Base-by-base conservation (phyloP, 2,113 vertebrate species). In the Spheniscus mendiculus region DNA sequence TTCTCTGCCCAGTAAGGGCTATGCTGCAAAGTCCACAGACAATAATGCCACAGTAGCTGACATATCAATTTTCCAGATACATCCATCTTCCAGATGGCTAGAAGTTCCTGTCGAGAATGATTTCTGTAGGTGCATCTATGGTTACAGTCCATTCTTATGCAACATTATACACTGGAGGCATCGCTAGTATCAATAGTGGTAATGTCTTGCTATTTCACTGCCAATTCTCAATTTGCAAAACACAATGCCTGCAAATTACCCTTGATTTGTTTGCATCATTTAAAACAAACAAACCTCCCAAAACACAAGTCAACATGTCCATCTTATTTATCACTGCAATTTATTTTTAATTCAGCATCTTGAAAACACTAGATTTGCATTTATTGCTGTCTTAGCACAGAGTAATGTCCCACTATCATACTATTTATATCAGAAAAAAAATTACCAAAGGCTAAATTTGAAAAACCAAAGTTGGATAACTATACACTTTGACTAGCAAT, bases 281-380 rank as follows among this genome's bases (percentile, higher is more conserved):
- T 81, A 32, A 55, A 94, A 44, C 26, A 91, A 96, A 87, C 32
- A 73, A 74, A 63, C 12, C 42, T 94, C 93, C 73, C 69, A 67
- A 87, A 84, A 40, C 65, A 78, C 30, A 63, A 74, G 42, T 69
- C 65, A 84, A 59, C 32, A 27, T 44, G 56, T 70, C 77, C 73
- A 72, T 85, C 61, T 91, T 69, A 59, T 74, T 96, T 87, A 45
- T 52, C 34, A 40, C 29, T 79, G n/a, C 36, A 83, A 26, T 29
- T 55, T 84, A 32, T 53, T 92, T 96, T 87, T 50, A 87, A 91
- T 87, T 96, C 50, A 67, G 47, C 11, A 47, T 67, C 95, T 95
- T 82, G 45, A 52, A 87, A 95, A 58, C 22, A 32, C 17, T 62
- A 50, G 10, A 58, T 71, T 92, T 67, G 42, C 23, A 59, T 78